Percentiles rank a stretch among this genome's conserved stretches.
These are phyloP conservation scores for Tyrannus savana DNA, from an alignment of 2,113 vertebrate genomes.

Conservation along the genomic window DNA sequence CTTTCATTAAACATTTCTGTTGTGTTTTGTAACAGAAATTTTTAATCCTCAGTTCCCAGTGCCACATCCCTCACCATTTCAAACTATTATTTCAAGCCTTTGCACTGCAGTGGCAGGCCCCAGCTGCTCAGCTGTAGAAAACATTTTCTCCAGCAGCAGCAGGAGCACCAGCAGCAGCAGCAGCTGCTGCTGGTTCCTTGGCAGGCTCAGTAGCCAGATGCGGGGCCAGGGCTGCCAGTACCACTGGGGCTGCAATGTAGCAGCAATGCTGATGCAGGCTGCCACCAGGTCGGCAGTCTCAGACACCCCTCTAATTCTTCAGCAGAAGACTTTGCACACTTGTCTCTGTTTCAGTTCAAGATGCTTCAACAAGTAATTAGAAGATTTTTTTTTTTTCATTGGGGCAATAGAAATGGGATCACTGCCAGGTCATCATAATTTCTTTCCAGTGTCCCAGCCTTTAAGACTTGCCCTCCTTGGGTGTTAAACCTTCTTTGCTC, in stretches of 20 bases:
- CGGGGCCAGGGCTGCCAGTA: background rate
- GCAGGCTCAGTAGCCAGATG: slow-evolving; percentile 2
- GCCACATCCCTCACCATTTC: background rate
- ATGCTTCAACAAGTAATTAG: background rate
- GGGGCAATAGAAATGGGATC: background rate
- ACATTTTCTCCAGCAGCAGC: background rate
- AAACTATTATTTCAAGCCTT: background rate
- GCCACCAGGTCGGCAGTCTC: accelerated
- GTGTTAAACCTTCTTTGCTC: background rate
- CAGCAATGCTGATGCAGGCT: background rate
- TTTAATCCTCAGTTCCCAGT: background rate
- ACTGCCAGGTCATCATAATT: background rate
- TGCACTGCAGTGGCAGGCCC: background rate
- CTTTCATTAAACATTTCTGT: background rate
- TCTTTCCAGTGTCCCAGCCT: background rate
- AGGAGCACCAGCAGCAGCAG: background rate
- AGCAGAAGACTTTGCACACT: background rate
- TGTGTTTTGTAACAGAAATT: background rate
- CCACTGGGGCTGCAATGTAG: background rate
- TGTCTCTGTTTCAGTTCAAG: background rate
- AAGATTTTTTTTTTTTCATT: background rate
- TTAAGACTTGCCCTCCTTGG: background rate
- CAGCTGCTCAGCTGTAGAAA: slow-evolving; percentile 30
- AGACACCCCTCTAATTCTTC: accelerated
- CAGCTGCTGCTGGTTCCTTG: background rate